Percentiles rank a stretch among this genome's conserved stretches.
Conservation (phyloP, 2,888 invertebrate species). For the Spisula subtruncata region DNA sequence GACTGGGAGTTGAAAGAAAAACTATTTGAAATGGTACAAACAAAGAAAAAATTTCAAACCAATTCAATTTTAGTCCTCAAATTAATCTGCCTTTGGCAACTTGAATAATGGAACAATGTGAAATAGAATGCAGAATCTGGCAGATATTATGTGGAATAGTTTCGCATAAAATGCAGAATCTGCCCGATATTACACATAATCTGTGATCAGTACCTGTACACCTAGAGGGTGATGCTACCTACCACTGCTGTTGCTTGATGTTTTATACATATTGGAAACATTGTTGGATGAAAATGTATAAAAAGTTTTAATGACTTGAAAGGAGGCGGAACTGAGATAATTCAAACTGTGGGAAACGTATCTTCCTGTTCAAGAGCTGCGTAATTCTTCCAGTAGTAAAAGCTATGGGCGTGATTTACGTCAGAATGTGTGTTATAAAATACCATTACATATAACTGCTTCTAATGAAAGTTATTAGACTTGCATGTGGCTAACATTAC, state of each 20-base stretch:
- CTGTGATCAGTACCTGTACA: not conserved
- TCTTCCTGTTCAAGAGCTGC: not conserved
- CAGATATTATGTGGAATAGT: not conserved
- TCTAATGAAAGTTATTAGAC: conserved; percentile 7
- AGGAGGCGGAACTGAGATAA: not conserved
- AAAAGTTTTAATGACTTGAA: conserved; percentile 1
- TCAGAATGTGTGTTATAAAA: conserved; percentile 13
- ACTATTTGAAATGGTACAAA: too few relatives aligned
- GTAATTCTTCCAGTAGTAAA: not conserved
- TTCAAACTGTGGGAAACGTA: conserved; percentile 4
- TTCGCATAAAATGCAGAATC: not conserved
- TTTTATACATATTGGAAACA: not conserved
- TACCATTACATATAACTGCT: conserved; percentile 11
- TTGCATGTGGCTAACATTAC: conserved; percentile 8
- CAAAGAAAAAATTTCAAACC: too few relatives aligned
- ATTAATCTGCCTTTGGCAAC: too few relatives aligned
- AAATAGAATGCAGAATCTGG: too few relatives aligned
- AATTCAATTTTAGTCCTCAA: too few relatives aligned
- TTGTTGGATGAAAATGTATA: not conserved
- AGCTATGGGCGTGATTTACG: not conserved
- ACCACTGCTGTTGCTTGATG: not conserved
- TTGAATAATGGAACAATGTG: too few relatives aligned
- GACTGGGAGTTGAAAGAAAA: too few relatives aligned
- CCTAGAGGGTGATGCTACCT: not conserved
- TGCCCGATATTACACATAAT: not conserved